These are phyloP conservation scores for Trilocha varians DNA, from an alignment of 2,888 invertebrate species.

Conservation along the genomic window DNA sequence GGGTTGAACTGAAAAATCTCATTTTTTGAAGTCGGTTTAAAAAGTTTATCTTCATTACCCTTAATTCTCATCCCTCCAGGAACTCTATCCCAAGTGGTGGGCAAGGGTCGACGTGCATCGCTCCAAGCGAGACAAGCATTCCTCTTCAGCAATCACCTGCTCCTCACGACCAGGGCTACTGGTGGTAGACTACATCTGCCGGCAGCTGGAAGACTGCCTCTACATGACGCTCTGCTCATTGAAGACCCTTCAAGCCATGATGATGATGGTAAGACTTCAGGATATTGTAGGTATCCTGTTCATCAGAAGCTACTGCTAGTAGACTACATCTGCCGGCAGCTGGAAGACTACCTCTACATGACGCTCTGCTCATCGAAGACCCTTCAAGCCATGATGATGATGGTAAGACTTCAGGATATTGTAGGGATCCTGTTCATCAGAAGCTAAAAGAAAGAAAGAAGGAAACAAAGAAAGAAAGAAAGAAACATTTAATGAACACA, in stretches of 20 bases:
- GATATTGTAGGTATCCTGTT: no score
- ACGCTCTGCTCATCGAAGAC: conserved; percentile 90
- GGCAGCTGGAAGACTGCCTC: conserved; percentile 85
- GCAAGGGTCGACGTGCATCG: conserved; percentile 61
- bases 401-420: no score
- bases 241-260: conserved; percentile 85
- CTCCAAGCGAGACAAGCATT: conserved; percentile 83
- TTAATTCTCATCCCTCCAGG: conserved; percentile 58
- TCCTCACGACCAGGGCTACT: conserved; percentile 86
- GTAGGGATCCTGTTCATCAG: no score
- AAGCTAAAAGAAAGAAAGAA: no score
- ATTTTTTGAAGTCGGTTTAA: no score
- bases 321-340: conserved; percentile 89
- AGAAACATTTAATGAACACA: no score
- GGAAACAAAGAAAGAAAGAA: no score
- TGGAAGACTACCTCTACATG: conserved; percentile 87
- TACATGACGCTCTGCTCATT: conserved; percentile 87
- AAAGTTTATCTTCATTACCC: no score
- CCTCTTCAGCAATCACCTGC: conserved; percentile 91
- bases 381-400: conserved; percentile 80
- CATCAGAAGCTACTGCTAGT: conserved; percentile 85
- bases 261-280: conserved; percentile 79
- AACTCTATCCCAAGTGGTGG: conserved; percentile 81
- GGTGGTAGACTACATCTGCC: conserved; percentile 91
- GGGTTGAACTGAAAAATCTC: no score